Conservation (phyloP, 2,113 vertebrate genomes). For the Rhipidura dahli region DNA sequence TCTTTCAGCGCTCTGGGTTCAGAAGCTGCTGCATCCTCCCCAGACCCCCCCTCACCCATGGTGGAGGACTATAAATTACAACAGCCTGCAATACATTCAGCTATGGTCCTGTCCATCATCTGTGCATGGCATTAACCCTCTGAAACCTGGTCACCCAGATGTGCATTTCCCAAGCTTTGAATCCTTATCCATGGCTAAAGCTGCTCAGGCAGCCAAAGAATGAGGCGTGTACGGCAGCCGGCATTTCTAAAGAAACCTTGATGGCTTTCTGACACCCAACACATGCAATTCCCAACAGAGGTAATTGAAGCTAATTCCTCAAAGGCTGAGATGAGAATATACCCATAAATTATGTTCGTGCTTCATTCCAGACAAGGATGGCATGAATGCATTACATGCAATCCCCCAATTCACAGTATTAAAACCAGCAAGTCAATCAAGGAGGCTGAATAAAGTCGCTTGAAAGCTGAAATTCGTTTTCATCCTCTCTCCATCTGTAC, state of each 20-base stretch:
- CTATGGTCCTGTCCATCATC: background rate
- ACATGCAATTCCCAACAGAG: constrained; percentile 47
- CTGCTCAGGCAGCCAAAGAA: constrained; percentile 23
- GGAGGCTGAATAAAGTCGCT: background rate
- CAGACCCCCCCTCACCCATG: background rate
- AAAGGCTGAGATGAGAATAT: constrained; percentile 62
- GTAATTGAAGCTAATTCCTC: constrained; percentile 65
- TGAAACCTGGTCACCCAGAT: constrained; percentile 31
- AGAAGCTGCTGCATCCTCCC: background rate
- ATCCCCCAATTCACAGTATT: constrained; percentile 5
- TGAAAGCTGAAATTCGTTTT: constrained; percentile 40
- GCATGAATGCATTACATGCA: constrained; percentile 24
- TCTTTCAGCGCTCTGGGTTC: background rate
- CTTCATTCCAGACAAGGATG: constrained; percentile 22
- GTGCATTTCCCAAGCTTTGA: constrained; percentile 33
- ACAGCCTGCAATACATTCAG: background rate
- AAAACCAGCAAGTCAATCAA: constrained; percentile 51
- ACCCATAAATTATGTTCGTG: constrained; percentile 51
- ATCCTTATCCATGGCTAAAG: constrained; percentile 16
- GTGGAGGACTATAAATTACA: background rate
- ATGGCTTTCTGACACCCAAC: constrained; percentile 38
- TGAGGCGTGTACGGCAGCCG: background rate
- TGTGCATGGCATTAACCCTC: background rate
- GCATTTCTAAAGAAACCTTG: constrained; percentile 38
- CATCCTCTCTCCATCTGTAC: background rate